Evolutionary conservation across 2,113 vertebrate species (phyloP).

Genomic region (Cololabis saira): DNA sequence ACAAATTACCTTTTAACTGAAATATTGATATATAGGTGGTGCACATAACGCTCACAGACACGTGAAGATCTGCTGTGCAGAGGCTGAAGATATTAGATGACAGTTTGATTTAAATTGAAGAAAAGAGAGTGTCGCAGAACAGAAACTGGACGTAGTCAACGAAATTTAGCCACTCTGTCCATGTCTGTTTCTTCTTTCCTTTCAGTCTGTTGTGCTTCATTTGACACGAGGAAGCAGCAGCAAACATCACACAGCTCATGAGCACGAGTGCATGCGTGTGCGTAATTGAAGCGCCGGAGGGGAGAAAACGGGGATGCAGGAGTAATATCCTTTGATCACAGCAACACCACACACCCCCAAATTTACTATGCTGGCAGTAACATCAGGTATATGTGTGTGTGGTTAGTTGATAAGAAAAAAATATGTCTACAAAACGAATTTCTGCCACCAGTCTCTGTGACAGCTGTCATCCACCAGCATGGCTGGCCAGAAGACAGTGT

Average conservation of each 20-base stretch:
- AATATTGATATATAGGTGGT: slow-evolving; percentile 26
- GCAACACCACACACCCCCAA: slow-evolving; percentile 33
- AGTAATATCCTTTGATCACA: slow-evolving; percentile 77
- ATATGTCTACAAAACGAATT: too few relatives aligned
- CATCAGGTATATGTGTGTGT: slow-evolving; percentile 16
- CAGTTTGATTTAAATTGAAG: slow-evolving; percentile 38
- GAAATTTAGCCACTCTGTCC: slow-evolving; percentile 24
- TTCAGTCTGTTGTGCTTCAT: slow-evolving; percentile 47
- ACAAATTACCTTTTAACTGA: slow-evolving; percentile 18
- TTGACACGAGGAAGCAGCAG: slow-evolving; percentile 53
- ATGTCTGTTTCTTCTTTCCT: not conserved
- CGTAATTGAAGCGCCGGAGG: slow-evolving; percentile 58
- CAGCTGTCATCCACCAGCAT: not conserved
- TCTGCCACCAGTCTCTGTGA: slow-evolving; percentile 1
- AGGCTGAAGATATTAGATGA: slow-evolving; percentile 22
- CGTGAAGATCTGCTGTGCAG: not conserved
- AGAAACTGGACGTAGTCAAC: slow-evolving; percentile 59
- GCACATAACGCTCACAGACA: not conserved
- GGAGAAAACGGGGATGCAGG: slow-evolving; percentile 64
- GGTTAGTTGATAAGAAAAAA: slow-evolving; percentile 21
- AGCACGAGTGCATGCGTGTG: slow-evolving; percentile 6
- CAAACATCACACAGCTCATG: slow-evolving; percentile 42
- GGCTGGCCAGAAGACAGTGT: slow-evolving; percentile 14
- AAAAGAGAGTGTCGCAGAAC: slow-evolving; percentile 36
- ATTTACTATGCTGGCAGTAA: slow-evolving; percentile 39